phyloP scores from a whole-genome alignment of 2,797 vertebrate genomes.

The Anas bernieri region DNA sequence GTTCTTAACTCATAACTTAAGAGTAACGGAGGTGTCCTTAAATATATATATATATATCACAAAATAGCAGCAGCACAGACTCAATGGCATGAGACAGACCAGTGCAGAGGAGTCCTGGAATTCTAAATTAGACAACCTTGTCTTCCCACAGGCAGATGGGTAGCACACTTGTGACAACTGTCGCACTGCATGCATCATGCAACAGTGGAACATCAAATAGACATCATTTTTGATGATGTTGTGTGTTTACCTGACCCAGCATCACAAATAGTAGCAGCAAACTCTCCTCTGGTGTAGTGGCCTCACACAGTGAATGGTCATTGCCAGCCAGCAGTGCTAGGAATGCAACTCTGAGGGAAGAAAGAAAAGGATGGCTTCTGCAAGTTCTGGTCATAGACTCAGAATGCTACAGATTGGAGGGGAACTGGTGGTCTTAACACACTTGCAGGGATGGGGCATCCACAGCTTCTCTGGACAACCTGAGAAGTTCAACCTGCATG shows the following conservation, averaged over 20 bases:
- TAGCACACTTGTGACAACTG: not conserved
- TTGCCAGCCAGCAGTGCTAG: not conserved
- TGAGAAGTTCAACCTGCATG: no score
- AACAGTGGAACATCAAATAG: not conserved
- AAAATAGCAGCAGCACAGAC: not conserved
- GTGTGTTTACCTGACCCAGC: not conserved
- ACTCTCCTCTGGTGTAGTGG: not conserved
- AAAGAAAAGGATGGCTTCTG: not conserved
- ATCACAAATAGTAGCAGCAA: not conserved
- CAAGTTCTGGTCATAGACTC: not conserved
- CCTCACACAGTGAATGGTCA: not conserved
- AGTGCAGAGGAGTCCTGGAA: not conserved
- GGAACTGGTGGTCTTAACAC: not conserved
- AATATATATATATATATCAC: not conserved
- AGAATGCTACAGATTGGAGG: not conserved
- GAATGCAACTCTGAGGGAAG: not conserved
- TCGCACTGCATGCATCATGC: not conserved
- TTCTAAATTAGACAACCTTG: not conserved
- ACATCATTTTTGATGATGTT: not conserved
- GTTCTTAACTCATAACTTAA: not conserved
- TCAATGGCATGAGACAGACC: not conserved
- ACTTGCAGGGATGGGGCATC: no score
- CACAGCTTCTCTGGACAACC: no score
- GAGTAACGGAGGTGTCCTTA: not conserved
- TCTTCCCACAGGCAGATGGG: not conserved